Base-by-base conservation (phyloP, 2,888 invertebrate genomes). In the Lomographa bimaculata region DNA sequence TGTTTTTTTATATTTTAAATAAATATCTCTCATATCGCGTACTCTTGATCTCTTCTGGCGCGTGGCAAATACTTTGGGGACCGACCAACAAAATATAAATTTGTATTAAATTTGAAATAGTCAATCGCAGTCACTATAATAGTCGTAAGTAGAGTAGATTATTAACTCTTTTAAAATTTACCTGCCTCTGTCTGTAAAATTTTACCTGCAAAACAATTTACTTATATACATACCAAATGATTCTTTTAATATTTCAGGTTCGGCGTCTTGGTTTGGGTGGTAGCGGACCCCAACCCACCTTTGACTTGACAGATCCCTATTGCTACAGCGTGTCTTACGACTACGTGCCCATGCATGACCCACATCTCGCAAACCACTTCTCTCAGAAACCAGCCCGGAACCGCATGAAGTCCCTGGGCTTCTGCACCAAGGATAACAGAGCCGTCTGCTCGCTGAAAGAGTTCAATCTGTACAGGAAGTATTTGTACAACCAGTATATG, bases 391-490 rank as follows among this genome's bases (percentile, higher is more conserved):
- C 72, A 18, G 76, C 79, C 0, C 70, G 75, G 24, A 68, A 71
- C 52, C 74, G 89, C 12, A 79, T 92, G 71, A 84, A 85, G 21
- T 45, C 71, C 5, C 85, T 91, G 2, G 92, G 92, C 1, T 90
- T 85, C 55, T 90, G 92, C 46, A 92, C 92, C 0, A 75, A 84
- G 7, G 83, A 91, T 9, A 91, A 91, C 1, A 82, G 92, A 33
- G 92, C 93, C 0, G 89, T 92, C 1, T 93, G 93, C 62, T 90
- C 91, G 1, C 65, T 93, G 7, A 91, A 90, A 46, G 92, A 93
- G 54, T 93, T 93, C 63, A 93, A 93, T 60, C 87, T 91, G 46
- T 92, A 92, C 73, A 89, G 93, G 35, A 89, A 90, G 49, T 91
- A 91, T 50, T 65, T 93, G 33, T 90, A 91, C 50, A 90, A 90